Evolutionary conservation across 1,140 invertebrate genomes (phyloP).

Genomic region (Bombus pyrosoma): DNA sequence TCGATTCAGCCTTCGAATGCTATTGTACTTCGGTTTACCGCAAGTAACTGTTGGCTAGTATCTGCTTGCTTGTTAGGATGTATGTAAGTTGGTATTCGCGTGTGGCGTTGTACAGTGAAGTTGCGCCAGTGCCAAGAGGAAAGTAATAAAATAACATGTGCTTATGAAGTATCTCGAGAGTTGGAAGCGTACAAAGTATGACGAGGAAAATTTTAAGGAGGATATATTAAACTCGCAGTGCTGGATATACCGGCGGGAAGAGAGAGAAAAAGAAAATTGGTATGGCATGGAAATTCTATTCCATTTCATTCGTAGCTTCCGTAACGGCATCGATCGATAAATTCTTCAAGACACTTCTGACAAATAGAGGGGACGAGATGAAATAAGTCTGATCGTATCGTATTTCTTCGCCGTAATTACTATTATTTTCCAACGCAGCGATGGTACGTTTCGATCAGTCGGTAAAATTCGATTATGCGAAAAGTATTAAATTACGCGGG

Average conservation of each 20-base stretch:
- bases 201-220: background rate
- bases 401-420: background rate
- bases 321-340: background rate
- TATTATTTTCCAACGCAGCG: background rate
- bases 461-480: background rate
- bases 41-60: background rate
- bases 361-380: background rate
- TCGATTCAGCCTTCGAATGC: background rate
- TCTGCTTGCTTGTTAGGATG: background rate
- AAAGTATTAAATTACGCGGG: constrained; percentile 10
- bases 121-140: background rate
- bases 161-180: no score
- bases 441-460: background rate
- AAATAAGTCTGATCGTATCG: constrained; percentile 7
- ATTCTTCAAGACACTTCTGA: constrained; percentile 4
- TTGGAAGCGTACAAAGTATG: background rate
- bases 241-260: background rate
- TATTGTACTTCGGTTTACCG: background rate
- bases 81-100: background rate
- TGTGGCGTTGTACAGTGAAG: background rate
- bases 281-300: constrained; percentile 15
- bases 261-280: background rate
- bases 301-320: constrained; percentile 4
- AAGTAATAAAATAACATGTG: constrained; percentile 10
- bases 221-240: background rate